phyloP scores from a whole-genome alignment of 2,797 vertebrate genomes.

The Sebastes flavidus region DNA sequence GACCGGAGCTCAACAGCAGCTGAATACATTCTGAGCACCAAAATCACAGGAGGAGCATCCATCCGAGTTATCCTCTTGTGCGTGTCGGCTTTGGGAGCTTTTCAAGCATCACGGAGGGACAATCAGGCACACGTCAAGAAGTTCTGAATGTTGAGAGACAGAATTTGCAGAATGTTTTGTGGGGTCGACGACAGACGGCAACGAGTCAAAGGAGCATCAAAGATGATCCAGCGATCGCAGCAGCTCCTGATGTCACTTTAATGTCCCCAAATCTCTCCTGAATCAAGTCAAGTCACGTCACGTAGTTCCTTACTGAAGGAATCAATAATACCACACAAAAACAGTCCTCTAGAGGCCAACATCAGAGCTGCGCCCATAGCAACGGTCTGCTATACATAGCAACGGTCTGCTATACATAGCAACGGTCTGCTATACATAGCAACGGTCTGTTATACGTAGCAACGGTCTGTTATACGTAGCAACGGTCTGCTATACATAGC shows the following conservation, averaged over 20 bases:
- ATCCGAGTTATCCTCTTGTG: not conserved
- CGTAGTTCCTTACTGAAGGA: no score
- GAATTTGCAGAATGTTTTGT: not conserved
- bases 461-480: no score
- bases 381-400: no score
- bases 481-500: no score
- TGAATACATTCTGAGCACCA: conserved; percentile 15
- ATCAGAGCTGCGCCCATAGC: no score
- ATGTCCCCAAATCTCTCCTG: not conserved
- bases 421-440: no score
- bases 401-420: no score
- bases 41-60: not conserved
- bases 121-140: conserved; percentile 3
- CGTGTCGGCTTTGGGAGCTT: not conserved
- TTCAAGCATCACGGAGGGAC: not conserved
- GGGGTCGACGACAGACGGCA: not conserved
- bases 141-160: not conserved
- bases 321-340: no score
- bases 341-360: no score
- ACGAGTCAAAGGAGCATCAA: not conserved
- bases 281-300: not conserved
- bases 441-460: no score
- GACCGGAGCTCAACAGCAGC: conserved; percentile 1
- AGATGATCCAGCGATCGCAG: not conserved
- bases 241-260: not conserved